These are phyloP conservation scores for Limosa lapponica DNA, from an alignment of 2,797 vertebrate species.

Conservation along the genomic window DNA sequence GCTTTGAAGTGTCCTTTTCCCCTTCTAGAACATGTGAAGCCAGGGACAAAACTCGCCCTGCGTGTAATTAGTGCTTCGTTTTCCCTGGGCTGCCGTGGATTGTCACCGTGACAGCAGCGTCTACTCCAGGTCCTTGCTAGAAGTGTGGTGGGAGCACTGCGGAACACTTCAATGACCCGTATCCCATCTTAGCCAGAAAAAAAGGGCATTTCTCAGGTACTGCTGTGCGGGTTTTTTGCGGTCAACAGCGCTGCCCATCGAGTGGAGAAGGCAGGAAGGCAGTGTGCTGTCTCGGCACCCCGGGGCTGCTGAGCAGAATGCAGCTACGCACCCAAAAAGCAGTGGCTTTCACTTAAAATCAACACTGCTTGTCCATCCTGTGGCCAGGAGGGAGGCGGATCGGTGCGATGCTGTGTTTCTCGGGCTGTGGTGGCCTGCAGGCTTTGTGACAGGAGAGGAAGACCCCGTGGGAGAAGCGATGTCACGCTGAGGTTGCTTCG, in stretches of 20 bases:
- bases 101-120: fast-evolving
- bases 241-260: too few relatives aligned
- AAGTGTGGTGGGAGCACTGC: fast-evolving
- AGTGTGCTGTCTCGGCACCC: background rate
- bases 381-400: background rate
- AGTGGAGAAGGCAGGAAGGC: background rate
- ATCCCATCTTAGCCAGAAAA: background rate
- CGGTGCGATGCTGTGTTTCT: background rate
- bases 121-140: background rate
- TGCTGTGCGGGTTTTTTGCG: background rate
- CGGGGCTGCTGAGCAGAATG: background rate
- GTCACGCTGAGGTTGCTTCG: fast-evolving
- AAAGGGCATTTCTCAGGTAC: background rate
- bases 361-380: fast-evolving
- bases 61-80: background rate
- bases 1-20: background rate
- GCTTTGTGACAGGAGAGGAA: background rate
- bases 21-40: background rate
- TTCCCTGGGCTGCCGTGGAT: background rate
- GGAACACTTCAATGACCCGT: fast-evolving
- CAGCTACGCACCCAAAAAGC: fast-evolving
- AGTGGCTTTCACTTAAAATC: background rate
- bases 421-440: background rate
- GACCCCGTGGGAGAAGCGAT: fast-evolving
- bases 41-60: fast-evolving